These are phyloP conservation scores for Halcyon chelicuti DNA, from an alignment of 2,797 vertebrate genomes.

Conservation along the genomic window DNA sequence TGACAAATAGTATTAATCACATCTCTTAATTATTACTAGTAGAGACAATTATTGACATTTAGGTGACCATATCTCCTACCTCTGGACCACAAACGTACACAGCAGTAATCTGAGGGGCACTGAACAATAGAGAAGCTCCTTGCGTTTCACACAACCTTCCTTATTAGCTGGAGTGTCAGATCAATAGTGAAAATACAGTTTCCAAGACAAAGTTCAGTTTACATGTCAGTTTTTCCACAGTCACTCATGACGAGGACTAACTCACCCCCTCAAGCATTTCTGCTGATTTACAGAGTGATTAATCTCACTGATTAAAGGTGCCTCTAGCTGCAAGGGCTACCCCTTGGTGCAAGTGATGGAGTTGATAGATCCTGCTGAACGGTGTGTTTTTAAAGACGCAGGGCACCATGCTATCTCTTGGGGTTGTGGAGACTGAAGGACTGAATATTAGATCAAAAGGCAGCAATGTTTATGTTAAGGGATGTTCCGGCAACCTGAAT, in stretches of 20 bases:
- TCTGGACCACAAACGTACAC: not conserved
- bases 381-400: not conserved
- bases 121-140: not conserved
- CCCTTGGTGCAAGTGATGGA: not conserved
- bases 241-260: not conserved
- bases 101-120: not conserved
- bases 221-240: fast-evolving
- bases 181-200: not conserved
- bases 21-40: not conserved
- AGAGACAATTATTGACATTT: not conserved
- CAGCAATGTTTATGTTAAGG: not conserved
- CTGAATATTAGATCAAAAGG: constrained; percentile 1
- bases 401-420: not conserved
- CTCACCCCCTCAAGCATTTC: not conserved
- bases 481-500: not conserved
- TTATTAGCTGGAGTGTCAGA: not conserved
- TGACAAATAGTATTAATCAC: not conserved
- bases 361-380: not conserved
- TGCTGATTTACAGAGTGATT: not conserved
- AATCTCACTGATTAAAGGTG: not conserved
- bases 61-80: not conserved
- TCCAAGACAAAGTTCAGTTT: not conserved
- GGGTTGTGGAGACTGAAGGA: not conserved
- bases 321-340: not conserved
- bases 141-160: not conserved